phyloP scores from a whole-genome alignment of 2,113 vertebrate genomes.

The Colius striatus region DNA sequence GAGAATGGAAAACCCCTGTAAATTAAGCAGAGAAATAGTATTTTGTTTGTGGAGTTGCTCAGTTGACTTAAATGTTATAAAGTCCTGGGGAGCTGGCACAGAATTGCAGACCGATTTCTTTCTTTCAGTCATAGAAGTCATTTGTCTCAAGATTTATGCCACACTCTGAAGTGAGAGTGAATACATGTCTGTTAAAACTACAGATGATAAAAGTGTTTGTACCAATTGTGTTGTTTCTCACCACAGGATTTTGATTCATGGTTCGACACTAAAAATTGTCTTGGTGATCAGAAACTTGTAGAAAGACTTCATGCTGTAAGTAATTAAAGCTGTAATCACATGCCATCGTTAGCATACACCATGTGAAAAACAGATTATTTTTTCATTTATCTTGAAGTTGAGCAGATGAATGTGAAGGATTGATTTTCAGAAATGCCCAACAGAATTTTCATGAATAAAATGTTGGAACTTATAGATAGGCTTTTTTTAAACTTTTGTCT shows the following conservation, averaged over 20 bases:
- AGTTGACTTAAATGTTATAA: not conserved
- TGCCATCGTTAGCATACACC: not conserved
- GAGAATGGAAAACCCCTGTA: not conserved
- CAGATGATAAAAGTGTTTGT: not conserved
- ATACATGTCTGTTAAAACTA: not conserved
- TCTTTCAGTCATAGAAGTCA: not conserved
- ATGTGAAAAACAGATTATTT: not conserved
- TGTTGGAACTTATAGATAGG: not conserved
- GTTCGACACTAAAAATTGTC: constrained; percentile 93
- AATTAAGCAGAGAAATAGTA: not conserved
- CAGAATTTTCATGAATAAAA: not conserved
- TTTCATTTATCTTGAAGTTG: not conserved
- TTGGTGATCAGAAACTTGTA: constrained; percentile 90
- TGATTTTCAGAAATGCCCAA: not conserved
- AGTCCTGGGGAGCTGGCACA: not conserved
- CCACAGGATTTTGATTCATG: constrained; percentile 90
- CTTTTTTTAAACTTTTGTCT: not conserved
- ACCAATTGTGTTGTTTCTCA: constrained; percentile 2
- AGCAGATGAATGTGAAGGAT: not conserved
- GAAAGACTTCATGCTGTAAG: constrained; percentile 90
- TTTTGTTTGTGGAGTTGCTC: not conserved
- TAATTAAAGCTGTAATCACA: constrained; percentile 41
- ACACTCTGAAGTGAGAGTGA: not conserved
- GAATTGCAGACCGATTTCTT: not conserved
- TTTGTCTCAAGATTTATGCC: not conserved